Conservation (phyloP, 2,888 invertebrate species). For the Andrena trimmerana region DNA sequence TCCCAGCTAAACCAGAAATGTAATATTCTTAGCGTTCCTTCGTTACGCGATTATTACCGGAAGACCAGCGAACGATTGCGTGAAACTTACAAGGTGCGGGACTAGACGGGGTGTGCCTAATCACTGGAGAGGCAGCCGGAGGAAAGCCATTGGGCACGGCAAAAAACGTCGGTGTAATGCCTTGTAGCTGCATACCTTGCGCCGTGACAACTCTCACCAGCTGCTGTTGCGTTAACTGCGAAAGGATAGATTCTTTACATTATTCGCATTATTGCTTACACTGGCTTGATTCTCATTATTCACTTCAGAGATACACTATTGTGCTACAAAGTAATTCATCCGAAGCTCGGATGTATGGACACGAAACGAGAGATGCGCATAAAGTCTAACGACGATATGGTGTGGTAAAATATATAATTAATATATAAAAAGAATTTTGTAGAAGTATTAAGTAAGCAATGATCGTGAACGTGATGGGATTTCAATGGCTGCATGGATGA, state of each 20-base stretch:
- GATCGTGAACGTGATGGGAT: conserved; percentile 66
- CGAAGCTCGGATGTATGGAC: conserved; percentile 8
- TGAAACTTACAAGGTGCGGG: conserved; percentile 82
- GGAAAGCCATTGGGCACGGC: conserved; percentile 84
- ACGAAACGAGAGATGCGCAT: conserved; percentile 19
- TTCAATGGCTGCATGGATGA: conserved; percentile 77
- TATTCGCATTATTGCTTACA: neutral
- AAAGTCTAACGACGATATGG: conserved; percentile 20
- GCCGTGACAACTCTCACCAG: conserved; percentile 88
- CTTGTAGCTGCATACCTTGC: conserved; percentile 87
- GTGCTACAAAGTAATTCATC: conserved; percentile 22
- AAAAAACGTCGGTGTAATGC: conserved; percentile 83
- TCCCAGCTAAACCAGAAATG: conserved; percentile 73
- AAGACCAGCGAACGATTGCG: neutral
- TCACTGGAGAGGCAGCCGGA: conserved; percentile 82
- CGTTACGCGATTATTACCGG: neutral
- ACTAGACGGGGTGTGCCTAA: conserved; percentile 83
- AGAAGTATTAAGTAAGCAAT: conserved; percentile 68
- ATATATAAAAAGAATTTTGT: conserved; percentile 36
- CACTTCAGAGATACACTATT: conserved; percentile 1
- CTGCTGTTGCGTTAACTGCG: conserved; percentile 86
- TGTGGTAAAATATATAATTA: conserved; percentile 36
- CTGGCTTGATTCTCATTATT: neutral
- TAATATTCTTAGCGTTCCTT: conserved; percentile 1
- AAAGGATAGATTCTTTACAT: conserved; percentile 38